Percentiles rank a stretch among this genome's conserved stretches.
Evolutionary conservation across 2,797 vertebrate species (phyloP).

Genomic region (Garrulus glandarius): DNA sequence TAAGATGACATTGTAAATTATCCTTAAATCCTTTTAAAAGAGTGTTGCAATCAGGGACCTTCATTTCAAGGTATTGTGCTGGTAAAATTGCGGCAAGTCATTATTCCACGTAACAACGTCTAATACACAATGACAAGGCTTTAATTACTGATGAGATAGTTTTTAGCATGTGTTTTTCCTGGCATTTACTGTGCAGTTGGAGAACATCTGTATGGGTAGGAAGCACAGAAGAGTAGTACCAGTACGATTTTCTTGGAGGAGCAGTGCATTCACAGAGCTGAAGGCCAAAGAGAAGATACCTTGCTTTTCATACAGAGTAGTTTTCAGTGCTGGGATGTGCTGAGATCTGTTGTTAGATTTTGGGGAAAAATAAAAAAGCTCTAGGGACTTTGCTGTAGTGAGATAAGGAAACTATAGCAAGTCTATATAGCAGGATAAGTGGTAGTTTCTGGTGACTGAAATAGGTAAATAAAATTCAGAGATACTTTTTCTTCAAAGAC

Average conservation of each 20-base stretch:
- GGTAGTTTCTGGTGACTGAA: neutral
- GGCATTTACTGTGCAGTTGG: neutral
- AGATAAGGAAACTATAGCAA: neutral
- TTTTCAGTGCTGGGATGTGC: neutral
- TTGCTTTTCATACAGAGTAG: neutral
- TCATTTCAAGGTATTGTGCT: neutral
- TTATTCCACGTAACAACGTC: accelerated
- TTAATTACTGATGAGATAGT: neutral
- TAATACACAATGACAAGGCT: neutral
- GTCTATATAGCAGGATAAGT: neutral
- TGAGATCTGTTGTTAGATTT: neutral
- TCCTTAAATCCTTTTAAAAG: neutral
- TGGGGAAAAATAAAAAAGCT: neutral
- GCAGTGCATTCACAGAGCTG: neutral
- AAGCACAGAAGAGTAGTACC: neutral
- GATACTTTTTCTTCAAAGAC: neutral
- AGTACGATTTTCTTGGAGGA: neutral
- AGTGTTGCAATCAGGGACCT: neutral
- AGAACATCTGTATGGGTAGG: neutral
- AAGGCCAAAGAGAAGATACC: neutral
- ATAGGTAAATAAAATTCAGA: neutral
- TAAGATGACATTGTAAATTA: neutral
- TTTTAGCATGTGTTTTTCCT: neutral
- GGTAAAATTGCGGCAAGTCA: neutral
- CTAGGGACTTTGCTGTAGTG: neutral